phyloP scores from a whole-genome alignment of 2,113 vertebrate species.

The Lagenorhynchus albirostris region DNA sequence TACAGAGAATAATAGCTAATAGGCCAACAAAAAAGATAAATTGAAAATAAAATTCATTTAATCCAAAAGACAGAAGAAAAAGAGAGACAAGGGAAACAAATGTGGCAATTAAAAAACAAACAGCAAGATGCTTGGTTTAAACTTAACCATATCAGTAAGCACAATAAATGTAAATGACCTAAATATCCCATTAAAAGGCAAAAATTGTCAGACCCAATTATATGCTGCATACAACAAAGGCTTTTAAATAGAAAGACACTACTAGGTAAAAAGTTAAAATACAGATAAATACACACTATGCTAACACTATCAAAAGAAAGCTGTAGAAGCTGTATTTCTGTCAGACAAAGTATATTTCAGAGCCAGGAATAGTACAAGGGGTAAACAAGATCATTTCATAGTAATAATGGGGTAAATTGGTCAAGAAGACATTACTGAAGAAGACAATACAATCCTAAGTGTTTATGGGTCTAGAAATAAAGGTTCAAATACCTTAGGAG shows the following conservation, averaged over 20 bases:
- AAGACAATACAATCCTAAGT: background rate
- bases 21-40: background rate
- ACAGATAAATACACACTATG: background rate
- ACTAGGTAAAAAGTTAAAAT: background rate
- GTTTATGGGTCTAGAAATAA: background rate
- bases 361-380: background rate
- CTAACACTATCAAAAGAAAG: background rate
- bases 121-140: background rate
- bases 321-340: background rate
- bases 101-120: background rate
- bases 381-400: background rate
- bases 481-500: background rate
- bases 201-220: background rate
- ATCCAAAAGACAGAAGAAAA: background rate
- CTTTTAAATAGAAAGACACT: background rate
- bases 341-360: background rate
- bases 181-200: background rate
- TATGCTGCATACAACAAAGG: background rate
- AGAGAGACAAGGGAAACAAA: background rate
- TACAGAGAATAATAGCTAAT: background rate
- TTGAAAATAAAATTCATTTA: background rate
- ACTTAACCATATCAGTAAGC: background rate
- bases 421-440: background rate
- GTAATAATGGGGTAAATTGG: background rate
- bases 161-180: background rate